A percentile compares a stretch with the other conserved stretches of the same genome.
Conservation (phyloP, 2,888 invertebrate genomes). For the Tetanocera ferruginea region DNA sequence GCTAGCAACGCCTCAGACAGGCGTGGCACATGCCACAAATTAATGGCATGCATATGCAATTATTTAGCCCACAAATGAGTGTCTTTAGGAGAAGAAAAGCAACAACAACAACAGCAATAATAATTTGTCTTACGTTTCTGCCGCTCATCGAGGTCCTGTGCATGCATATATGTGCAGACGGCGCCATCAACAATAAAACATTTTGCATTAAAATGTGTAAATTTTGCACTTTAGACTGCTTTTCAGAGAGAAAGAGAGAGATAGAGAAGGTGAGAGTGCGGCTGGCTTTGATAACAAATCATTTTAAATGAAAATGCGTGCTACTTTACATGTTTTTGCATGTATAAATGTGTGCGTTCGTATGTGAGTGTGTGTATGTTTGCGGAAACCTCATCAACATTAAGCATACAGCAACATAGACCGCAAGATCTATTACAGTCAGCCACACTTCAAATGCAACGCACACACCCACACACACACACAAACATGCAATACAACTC, state of each 20-base stretch:
- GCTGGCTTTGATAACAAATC: slow-evolving; percentile 27
- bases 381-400: slow-evolving; percentile 18
- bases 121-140: slow-evolving; percentile 19
- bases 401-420: slow-evolving; percentile 40
- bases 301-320: slow-evolving; percentile 9
- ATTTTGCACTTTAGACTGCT: slow-evolving; percentile 38
- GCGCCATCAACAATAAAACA: slow-evolving; percentile 17
- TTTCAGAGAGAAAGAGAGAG: background rate
- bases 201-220: slow-evolving; percentile 61
- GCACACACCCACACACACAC: slow-evolving; percentile 34
- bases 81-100: slow-evolving; percentile 6
- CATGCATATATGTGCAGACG: background rate
- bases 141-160: background rate
- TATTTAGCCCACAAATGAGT: slow-evolving; percentile 46
- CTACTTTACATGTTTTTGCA: background rate
- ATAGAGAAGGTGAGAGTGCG: background rate
- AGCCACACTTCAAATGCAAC: slow-evolving; percentile 54
- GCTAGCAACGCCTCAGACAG: slow-evolving; percentile 4
- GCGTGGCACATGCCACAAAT: slow-evolving; percentile 39
- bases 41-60: slow-evolving; percentile 44
- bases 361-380: background rate
- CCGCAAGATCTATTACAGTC: slow-evolving; percentile 66
- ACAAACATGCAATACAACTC: background rate
- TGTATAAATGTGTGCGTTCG: background rate
- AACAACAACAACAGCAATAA: slow-evolving; percentile 15